Percentiles rank a stretch among this genome's conserved stretches.
Conservation (phyloP, 2,113 vertebrate species). For the Heptranchias perlo region DNA sequence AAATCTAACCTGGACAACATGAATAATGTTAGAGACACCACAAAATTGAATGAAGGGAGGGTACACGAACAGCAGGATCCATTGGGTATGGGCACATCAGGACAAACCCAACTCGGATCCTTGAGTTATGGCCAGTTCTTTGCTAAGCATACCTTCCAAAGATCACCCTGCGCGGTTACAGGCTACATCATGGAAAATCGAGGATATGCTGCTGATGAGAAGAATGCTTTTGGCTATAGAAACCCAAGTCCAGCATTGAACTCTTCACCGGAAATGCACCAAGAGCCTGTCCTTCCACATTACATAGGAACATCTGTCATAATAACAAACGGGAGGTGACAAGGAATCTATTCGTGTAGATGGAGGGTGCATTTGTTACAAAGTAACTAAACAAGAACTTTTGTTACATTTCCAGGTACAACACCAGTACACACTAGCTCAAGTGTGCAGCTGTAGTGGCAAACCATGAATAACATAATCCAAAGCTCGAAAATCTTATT, state of each 20-base stretch:
- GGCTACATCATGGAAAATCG: conserved; percentile 55
- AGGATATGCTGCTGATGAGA: conserved; percentile 53
- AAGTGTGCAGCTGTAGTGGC: conserved; percentile 40
- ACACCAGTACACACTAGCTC: conserved; percentile 45
- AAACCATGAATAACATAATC: conserved; percentile 38
- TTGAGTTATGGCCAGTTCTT: conserved; percentile 78
- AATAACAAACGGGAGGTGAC: conserved; percentile 87
- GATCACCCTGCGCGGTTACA: conserved; percentile 53
- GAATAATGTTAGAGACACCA: conserved; percentile 43
- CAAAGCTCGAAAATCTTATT: neutral
- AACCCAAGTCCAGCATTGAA: conserved; percentile 63
- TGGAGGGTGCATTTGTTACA: neutral
- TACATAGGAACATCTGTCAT: conserved; percentile 85
- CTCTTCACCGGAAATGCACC: conserved; percentile 62
- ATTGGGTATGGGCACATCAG: conserved; percentile 50
- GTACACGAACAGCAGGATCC: conserved; percentile 50
- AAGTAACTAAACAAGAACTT: conserved; percentile 44
- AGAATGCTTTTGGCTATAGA: conserved; percentile 56
- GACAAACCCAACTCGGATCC: conserved; percentile 70
- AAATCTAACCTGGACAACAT: conserved; percentile 41
- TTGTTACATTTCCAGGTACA: conserved; percentile 45
- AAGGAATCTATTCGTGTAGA: neutral
- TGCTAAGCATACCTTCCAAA: conserved; percentile 66
- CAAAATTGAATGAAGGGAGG: conserved; percentile 45
- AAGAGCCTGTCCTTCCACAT: conserved; percentile 62